Evolutionary conservation across 2,113 vertebrate genomes (phyloP).

Genomic region (Macaca mulatta): DNA sequence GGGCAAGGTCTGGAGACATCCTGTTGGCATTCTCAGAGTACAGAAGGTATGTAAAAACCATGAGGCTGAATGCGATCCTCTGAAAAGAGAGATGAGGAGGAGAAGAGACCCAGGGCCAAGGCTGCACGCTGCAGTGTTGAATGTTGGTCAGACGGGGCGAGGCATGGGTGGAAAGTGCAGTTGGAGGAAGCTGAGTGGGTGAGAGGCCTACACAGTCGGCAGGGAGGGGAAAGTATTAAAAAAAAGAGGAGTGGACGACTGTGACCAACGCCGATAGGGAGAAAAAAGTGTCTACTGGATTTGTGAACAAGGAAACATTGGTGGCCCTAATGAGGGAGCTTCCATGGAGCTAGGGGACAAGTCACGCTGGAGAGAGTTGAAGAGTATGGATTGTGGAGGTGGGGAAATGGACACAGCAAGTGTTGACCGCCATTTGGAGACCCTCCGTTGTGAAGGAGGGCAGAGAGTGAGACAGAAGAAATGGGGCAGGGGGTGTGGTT

Average conservation of each 20-base stretch:
- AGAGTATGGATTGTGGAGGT: not conserved
- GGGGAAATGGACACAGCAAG: not conserved
- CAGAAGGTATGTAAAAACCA: not conserved
- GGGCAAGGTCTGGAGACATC: not conserved
- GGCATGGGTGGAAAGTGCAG: not conserved
- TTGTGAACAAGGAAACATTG: not conserved
- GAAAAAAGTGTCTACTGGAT: not conserved
- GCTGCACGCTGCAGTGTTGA: not conserved
- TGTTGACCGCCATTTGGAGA: not conserved
- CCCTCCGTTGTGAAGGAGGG: not conserved
- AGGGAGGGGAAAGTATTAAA: not conserved
- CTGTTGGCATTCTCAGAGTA: not conserved
- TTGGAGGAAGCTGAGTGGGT: accelerated
- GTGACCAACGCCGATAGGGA: accelerated
- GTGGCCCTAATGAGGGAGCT: not conserved
- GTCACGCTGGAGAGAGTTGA: not conserved
- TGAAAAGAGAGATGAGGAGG: not conserved
- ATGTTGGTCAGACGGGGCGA: accelerated
- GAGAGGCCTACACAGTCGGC: not conserved
- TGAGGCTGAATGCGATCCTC: not conserved
- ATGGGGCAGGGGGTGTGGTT: accelerated
- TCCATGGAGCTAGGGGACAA: not conserved
- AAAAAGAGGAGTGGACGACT: not conserved
- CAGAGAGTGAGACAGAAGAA: not conserved
- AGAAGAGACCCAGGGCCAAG: not conserved